Percentiles rank a stretch among this genome's conserved stretches.
These are phyloP conservation scores for Centrocercus urophasianus DNA, from an alignment of 2,113 vertebrate genomes.

Conservation along the genomic window DNA sequence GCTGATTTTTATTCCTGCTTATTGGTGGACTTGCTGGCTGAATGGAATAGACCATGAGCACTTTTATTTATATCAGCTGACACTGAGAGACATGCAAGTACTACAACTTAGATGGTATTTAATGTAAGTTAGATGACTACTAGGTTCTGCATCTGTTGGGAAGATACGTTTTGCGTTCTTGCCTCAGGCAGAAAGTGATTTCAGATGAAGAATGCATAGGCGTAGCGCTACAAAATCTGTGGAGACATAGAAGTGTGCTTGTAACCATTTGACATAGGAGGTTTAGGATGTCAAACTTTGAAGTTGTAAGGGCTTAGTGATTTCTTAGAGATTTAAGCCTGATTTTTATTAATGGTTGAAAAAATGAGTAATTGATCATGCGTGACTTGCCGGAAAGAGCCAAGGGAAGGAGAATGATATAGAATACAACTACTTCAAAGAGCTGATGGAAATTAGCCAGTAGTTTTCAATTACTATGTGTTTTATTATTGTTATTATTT, in stretches of 20 bases:
- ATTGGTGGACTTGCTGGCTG: neutral
- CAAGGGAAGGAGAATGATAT: neutral
- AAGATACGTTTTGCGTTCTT: conserved; percentile 12
- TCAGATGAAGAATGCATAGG: conserved; percentile 1
- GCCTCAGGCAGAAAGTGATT: conserved; percentile 29
- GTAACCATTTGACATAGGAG: neutral
- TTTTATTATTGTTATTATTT: no score
- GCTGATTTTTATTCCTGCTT: neutral
- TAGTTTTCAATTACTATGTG: neutral
- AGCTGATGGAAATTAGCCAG: neutral
- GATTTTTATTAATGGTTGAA: neutral
- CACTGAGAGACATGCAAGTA: neutral
- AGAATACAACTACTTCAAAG: neutral
- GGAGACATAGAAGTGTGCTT: neutral
- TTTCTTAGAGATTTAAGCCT: neutral
- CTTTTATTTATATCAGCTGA: neutral
- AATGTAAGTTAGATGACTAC: neutral
- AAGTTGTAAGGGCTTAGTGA: neutral
- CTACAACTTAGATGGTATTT: neutral
- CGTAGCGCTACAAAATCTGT: neutral
- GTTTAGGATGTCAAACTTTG: neutral
- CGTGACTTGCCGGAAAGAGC: neutral
- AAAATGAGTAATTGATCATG: neutral
- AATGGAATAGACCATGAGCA: neutral
- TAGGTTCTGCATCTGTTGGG: neutral